Evolutionary conservation across 2,888 invertebrate genomes (phyloP).

Genomic region (Altica lythri): DNA sequence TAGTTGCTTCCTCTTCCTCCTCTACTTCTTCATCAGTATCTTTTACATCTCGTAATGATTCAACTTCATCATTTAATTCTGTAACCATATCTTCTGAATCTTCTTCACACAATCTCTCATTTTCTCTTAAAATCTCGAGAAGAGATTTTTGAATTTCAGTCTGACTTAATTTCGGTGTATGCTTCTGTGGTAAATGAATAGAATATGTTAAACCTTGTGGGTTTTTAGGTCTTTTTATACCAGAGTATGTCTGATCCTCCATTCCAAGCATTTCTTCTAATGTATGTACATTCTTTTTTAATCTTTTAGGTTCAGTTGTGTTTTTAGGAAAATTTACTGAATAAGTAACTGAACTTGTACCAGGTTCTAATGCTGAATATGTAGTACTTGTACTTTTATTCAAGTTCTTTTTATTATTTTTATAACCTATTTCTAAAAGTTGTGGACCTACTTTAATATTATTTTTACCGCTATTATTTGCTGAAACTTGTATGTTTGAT

Average conservation of each 20-base stretch:
- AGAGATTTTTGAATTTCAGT: conserved; percentile 23
- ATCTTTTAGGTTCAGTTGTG: conserved; percentile 6
- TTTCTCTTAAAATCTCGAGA: conserved; percentile 25
- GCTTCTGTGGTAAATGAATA: conserved; percentile 22
- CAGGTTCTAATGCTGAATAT: conserved; percentile 37
- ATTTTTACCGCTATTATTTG: conserved; percentile 24
- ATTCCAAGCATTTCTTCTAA: conserved; percentile 18
- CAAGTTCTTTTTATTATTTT: conserved; percentile 21
- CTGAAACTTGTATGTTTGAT: conserved; percentile 34
- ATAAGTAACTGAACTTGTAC: conserved; percentile 27
- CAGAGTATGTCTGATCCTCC: conserved; percentile 5
- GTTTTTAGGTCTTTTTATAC: conserved; percentile 13
- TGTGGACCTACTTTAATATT: conserved; percentile 38
- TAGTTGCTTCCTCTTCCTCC: background rate
- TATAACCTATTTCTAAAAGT: conserved; percentile 38
- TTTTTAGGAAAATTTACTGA: conserved; percentile 22
- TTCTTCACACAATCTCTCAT: conserved; percentile 26
- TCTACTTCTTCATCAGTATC: conserved; percentile 4
- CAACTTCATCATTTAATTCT: conserved; percentile 4
- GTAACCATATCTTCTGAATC: conserved; percentile 2
- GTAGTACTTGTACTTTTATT: conserved; percentile 24
- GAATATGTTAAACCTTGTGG: conserved; percentile 25
- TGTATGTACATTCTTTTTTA: conserved; percentile 9
- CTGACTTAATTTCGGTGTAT: conserved; percentile 14
- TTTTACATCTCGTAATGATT: background rate